Conservation (phyloP, 2,888 invertebrate genomes). For the Chydorus sphaericus region DNA sequence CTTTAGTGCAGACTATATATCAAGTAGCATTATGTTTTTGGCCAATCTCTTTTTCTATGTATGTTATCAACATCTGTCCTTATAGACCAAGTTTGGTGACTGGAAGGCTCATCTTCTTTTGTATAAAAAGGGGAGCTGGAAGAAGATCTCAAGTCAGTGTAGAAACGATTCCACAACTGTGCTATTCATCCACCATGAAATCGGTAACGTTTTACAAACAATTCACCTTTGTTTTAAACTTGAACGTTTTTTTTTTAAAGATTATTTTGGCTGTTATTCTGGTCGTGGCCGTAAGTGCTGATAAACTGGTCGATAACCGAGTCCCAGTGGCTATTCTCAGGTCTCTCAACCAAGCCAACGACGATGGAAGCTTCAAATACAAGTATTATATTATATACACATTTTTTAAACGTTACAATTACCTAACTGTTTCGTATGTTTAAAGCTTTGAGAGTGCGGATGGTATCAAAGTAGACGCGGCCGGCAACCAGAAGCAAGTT, state of each 20-base stretch:
- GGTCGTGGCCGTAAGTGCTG: conserved; percentile 5
- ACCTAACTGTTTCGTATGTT: neutral
- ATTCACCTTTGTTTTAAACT: neutral
- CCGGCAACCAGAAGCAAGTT: conserved; percentile 6
- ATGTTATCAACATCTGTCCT: no score
- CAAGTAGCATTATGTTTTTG: no score
- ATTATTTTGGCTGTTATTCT: conserved; percentile 13
- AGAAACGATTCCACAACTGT: no score
- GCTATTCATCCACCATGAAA: conserved; percentile 10
- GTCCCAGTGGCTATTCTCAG: conserved; percentile 11
- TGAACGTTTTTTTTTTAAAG: neutral
- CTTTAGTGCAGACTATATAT: no score
- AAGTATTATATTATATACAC: neutral
- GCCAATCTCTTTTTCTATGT: no score
- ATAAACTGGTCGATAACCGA: neutral
- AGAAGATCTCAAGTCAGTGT: no score
- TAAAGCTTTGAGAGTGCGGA: neutral
- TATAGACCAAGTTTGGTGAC: no score
- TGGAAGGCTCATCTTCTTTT: no score
- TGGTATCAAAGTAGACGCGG: neutral
- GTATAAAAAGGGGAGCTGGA: no score
- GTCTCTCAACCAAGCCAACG: conserved; percentile 10
- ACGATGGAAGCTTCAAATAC: conserved; percentile 13
- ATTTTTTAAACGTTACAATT: neutral
- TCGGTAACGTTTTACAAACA: conserved; percentile 9